Evolutionary conservation across 2,888 invertebrate species (phyloP), one percentile per base, ranked within the genome.

Genomic region (Ornithoptera alexandrae): DNA sequence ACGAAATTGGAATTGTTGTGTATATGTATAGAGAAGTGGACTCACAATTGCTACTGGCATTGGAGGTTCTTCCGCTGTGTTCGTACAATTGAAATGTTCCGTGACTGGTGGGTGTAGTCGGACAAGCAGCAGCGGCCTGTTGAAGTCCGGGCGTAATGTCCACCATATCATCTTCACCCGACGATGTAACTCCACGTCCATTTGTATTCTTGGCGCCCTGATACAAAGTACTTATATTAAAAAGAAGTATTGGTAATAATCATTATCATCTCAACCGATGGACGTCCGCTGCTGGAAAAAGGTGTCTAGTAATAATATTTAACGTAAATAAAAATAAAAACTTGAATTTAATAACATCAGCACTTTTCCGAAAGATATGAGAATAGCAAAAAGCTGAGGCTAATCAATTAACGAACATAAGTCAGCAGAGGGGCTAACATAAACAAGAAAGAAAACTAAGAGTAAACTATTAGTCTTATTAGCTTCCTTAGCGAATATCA

Each of bases 31-130:
- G 17, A 50, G 15, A 50, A 17, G 50, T 64, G 69, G 30, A 87
- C 85, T 87, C 71, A 92, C 91, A 91, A 71, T 80, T 86, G 18
- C 84, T 80, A 71, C 85, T 87, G 2, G 84, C 84, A 62, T 81
- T 80, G 50, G 87, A 85, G 71, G 81, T 82, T 42, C 88, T 79
- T 7, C 82, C 82, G 53, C 80, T 74, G 74, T 89, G 88, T 68
- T 92, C 92, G 78, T 90, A 90, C 1, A 92, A 82, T 72, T 90
- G 89, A 76, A 92, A 92, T 58, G 91, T 91, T 62, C 91, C 92
- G 82, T 91, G 92, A 78, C 78, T 88, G 62, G 91, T 90, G 42
- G 92, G 91, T 3, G 89, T 86, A 56, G 83, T 79, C 10, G 74
- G 65, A 5, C 57, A 58, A 15, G 67, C 66, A 71, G 84, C 85